Conservation (phyloP, 2,113 vertebrate genomes). For the Pangasianodon gigas region DNA sequence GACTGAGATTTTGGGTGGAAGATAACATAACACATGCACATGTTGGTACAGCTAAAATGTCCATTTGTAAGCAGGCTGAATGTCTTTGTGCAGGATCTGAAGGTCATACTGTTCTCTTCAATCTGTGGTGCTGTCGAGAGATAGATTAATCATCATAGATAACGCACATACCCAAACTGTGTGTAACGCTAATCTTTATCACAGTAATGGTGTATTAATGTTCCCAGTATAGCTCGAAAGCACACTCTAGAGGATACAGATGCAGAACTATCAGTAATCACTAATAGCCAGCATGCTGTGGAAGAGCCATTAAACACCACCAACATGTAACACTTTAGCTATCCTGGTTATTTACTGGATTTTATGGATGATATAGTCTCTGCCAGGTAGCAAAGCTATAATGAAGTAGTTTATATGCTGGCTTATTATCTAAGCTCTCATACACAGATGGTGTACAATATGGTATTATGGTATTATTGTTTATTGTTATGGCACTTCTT, state of each 20-base stretch:
- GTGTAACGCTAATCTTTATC: neutral
- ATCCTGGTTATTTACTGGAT: neutral
- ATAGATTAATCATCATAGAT: neutral
- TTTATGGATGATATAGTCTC: neutral
- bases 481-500: neutral
- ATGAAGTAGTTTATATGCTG: neutral
- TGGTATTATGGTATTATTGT: neutral
- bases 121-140: neutral
- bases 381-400: neutral
- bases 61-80: neutral
- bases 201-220: neutral
- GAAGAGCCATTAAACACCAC: neutral
- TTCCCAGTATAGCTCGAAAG: neutral
- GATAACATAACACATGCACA: neutral
- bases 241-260: neutral
- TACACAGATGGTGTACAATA: slow-evolving; percentile 7
- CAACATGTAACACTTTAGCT: neutral
- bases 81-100: neutral
- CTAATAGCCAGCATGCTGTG: neutral
- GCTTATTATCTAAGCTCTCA: neutral
- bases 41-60: neutral
- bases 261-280: neutral
- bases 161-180: neutral
- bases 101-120: neutral
- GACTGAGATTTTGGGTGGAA: neutral